Base-by-base conservation (phyloP, 2,888 invertebrate genomes). In the Lasioglossum morio region DNA sequence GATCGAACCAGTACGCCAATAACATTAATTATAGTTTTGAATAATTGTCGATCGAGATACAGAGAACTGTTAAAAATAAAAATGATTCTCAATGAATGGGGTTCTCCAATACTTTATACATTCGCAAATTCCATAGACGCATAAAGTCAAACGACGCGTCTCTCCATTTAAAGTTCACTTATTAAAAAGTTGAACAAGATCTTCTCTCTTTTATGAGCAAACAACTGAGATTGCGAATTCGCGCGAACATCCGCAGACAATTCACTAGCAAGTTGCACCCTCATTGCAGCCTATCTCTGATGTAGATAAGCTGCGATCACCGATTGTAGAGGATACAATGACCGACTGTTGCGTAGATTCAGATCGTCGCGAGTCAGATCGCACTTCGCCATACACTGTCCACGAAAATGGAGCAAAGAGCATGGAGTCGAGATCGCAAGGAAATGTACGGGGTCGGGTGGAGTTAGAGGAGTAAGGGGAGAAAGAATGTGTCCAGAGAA, bases 321-420 rank as follows among this genome's bases (percentile, higher is more conserved):
- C 30, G 19, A 34, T 14, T 34, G 16, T 2, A 30, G 60, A 16
- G 27, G 16, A 16, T 27, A 30, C 1, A 4, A 16, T 53, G 27
- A 30, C 30, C 60, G 60, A 60, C 27, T 7, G 4, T 30, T 60
- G 63, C 63, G 16, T 14, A 63, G 30, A 30, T 63, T 63, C 30
- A 19, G 30, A 63, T 30, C 7, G 30, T 30, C 16, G 63, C 16
- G 16, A 63, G 16, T 63, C 63, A 19, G 30, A 63, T 63, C 63
- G 63, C 30, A 63, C 63, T 63, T 30, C 63, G 63, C 63, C 63
- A 8, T 19, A 16, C 78, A 73, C 72, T 34, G 37, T 77, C 82
- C 84, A 85, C 88, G 81, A 76, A 87, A 88, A 85, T 84, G 87
- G 90, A 90, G 88, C 88, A 85, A 84, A 82, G 74, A 87, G 89